These are phyloP conservation scores for Branchellion lobata DNA, from an alignment of 2,888 invertebrate genomes.

Conservation along the genomic window DNA sequence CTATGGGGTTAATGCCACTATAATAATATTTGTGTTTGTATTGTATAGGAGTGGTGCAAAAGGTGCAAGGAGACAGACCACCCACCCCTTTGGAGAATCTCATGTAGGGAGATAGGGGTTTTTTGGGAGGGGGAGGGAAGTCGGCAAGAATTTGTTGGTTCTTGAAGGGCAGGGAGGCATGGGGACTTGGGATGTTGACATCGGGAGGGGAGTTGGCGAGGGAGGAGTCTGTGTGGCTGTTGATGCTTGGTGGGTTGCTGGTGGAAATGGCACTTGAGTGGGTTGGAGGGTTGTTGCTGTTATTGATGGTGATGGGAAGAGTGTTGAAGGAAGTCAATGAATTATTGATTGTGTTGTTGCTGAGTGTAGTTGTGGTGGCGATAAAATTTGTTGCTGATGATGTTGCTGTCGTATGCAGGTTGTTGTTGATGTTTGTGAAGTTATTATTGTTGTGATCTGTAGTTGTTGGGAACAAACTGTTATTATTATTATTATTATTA, in stretches of 20 bases:
- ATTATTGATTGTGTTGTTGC: not conserved
- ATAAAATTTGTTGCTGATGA: too few species aligned
- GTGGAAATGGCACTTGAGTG: not conserved
- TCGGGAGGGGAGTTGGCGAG: constrained; percentile 32
- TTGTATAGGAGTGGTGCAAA: not conserved
- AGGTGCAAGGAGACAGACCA: constrained; percentile 1
- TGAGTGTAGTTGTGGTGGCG: too few species aligned
- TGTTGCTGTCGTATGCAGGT: not conserved
- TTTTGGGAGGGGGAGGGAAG: constrained; percentile 51
- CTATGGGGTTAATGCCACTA: not conserved
- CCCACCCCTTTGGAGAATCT: constrained; percentile 53
- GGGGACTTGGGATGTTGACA: constrained; percentile 7
- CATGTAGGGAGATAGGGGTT: constrained; percentile 54
- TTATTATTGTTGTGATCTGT: not conserved
- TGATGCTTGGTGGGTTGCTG: constrained; percentile 10
- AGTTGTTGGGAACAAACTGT: not conserved
- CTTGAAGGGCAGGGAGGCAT: not conserved
- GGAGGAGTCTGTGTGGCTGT: not conserved
- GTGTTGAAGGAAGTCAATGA: not conserved
- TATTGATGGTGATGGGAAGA: too few species aligned
- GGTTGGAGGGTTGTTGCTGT: not conserved
- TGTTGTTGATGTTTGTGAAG: not conserved
- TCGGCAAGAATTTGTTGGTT: constrained; percentile 35
- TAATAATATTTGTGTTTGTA: not conserved
- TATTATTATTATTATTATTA: not conserved